Base-by-base conservation (phyloP, 1,140 invertebrate species). In the Nephila pilipes region DNA sequence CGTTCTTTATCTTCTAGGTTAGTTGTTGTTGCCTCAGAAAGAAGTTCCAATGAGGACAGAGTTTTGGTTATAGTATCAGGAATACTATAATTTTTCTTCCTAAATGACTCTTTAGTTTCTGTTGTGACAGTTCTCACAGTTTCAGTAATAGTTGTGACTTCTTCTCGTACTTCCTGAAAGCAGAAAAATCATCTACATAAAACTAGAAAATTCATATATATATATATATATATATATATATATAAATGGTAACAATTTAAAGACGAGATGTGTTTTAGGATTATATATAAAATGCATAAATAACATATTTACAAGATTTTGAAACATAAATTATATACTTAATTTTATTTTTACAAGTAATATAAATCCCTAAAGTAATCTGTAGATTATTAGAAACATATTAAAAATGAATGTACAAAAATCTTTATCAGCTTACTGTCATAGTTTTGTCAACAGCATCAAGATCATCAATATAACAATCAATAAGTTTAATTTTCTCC, bases 1-100 rank as follows among this genome's bases (percentile, higher is more conserved):
- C 90, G 96, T 94, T 97, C 97, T 95, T 98, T 98, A 94, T 98
- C 97, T 94, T 98, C 98, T 97, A 98, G 97, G 14, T 96, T 96
- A 93, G 97, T 97, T 58, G 96, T 96, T 25, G 98, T 96, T 85
- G 97, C 96, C 95, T 99, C 98, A 46, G 97, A 96, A n/a, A 97
- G 96, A 75, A 99, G 87, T 93, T 96, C 96, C 81, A 96, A 94
- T 92, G 94, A 94, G 22, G 95, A 95, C 12, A 96, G 93, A 92
- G 95, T 94, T 75, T 95, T 79, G 22, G 83, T 96, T 85, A 98
- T 96, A 96, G 98, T 97, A 91, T 96, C 97, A 60, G 97, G 97
- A 58, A 97, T 95, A 85, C 97, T 96, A 94, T 97, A 96, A 94
- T 97, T 96, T 95, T 96, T 96, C 94, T 96, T 96, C 94, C 96